Base-by-base conservation (phyloP, 2,113 vertebrate species). In the Plestiodon gilberti region DNA sequence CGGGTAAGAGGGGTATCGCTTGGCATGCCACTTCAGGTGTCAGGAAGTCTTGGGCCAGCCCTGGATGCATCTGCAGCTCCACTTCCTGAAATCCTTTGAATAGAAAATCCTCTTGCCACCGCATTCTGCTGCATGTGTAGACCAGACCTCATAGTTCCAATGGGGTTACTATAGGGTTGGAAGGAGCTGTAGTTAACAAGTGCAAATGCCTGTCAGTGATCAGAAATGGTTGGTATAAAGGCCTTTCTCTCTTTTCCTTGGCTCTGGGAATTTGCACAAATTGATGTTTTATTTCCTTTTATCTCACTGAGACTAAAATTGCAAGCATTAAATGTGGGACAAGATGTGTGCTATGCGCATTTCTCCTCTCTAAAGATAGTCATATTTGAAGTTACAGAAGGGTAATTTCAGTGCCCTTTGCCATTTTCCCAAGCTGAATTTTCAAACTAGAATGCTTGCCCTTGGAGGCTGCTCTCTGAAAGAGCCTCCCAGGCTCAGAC, bases 401-500 rank as follows among this genome's bases (percentile, higher is more conserved):
- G 43, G n/a, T 81, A 28, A 13, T 43, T 91, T 81, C 78, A 55
- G n/a, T 88, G 40, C 33, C 87, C 20, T 94, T 91, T 1, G 57
- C 89, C 82, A 65, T 89, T 88, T 78, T 59, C 48, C 22, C 23
- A 55, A 78, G 10, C 28, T 55, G 61, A 10, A 71, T 70, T 75
- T 85, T 78, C 61, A 55, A 87, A 64, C 10, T 86, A 25, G 3
- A 71, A 70, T 89, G 15, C 38, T 91, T 88, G 40, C 78, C 40
- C 2, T 79, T 90, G 75, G 57, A 79, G 20, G 20, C 14, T 84
- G 28, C 8, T 77, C 62, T 3, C 55, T 61, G 28, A 22, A 0
- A 4, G 11, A 73, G 9, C 35, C 55, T 65, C 38, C 90, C 62
- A 55, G 59, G 65, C 52, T 76, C 69, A 85, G n/a, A 3, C 80